Base-by-base conservation (phyloP, 2,113 vertebrate genomes). In the Oreotragus oreotragus region DNA sequence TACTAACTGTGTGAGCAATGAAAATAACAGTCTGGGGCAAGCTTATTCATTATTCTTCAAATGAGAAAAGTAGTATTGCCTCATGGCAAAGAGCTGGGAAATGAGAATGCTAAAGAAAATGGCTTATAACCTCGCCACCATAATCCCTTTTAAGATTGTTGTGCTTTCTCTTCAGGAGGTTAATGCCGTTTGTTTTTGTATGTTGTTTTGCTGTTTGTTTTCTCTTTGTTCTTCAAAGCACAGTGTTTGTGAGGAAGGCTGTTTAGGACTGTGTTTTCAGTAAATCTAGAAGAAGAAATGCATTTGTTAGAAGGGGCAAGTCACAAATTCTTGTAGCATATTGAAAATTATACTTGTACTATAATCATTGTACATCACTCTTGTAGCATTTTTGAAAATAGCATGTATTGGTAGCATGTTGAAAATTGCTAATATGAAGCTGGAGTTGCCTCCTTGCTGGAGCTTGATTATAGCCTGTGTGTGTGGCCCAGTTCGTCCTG, bases 1-100 rank as follows among this genome's bases (percentile, higher is more conserved):
- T 85, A 66, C 94, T 94, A 66, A 96, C 66, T 47, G 60, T 80
- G 87, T 27, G 79, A 93, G 57, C 62, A 39, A 14, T 73, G 92
- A 87, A 93, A 89, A 60, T 51, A 94, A 36, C 66, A 51, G 76
- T 45, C 77, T 49, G n/a, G 57, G 81, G 47, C 66, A 62, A 92
- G 88, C 85, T 30, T 57, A 58, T 81, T 90, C n/a, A 92, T 90
- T 49, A 79, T 55, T 94, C 83, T 80, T 84, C 51, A 84, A 64
- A 96, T 97, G 85, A 88, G 92, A 77, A 76, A 91, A 70, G 86
- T 62, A 53, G 47, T 73, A 3, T 3, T 9, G 45, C 76, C 80
- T 94, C 23, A 7, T 10, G 27, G 62, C 84, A 21, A 76, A 85
- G 73, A 53, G 10, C 51, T 17, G 57, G 88, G 81, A 43, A 51